These are phyloP conservation scores for Amphipyra tragopoginis DNA, from an alignment of 2,888 invertebrate genomes.

Conservation along the genomic window DNA sequence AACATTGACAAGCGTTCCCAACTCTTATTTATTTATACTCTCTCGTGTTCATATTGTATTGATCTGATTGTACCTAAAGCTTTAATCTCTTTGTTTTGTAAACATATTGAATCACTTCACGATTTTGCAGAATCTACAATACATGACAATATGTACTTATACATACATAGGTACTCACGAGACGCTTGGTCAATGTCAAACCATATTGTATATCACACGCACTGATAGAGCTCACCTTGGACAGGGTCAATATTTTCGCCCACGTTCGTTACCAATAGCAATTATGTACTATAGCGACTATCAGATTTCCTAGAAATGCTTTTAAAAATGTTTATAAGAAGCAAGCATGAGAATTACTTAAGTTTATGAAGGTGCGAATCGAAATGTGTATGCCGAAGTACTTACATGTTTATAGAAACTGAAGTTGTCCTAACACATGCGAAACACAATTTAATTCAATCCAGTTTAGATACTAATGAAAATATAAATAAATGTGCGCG, in stretches of 20 bases:
- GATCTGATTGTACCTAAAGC: background rate
- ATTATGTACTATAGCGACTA: constrained; percentile 26
- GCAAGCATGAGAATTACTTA: background rate
- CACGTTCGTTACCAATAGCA: constrained; percentile 61
- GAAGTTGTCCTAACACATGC: constrained; percentile 8
- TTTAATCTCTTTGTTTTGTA: background rate
- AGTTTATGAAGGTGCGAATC: constrained; percentile 15
- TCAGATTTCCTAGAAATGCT: constrained; percentile 22
- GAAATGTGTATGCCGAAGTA: constrained; percentile 3
- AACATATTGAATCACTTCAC: background rate
- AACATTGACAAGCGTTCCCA: too few species aligned
- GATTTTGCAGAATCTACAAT: constrained; percentile 7
- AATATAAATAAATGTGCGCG: constrained; percentile 55
- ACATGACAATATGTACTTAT: constrained; percentile 1
- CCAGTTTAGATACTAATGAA: constrained; percentile 45
- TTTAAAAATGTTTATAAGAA: constrained; percentile 15
- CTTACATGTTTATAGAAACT: constrained; percentile 22
- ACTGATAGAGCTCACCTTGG: constrained; percentile 77
- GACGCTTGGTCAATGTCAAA: constrained; percentile 62
- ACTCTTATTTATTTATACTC: too few species aligned
- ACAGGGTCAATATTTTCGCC: constrained; percentile 80
- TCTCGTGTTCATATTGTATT: too few species aligned
- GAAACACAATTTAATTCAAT: constrained; percentile 21
- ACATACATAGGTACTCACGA: constrained; percentile 35
- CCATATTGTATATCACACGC: constrained; percentile 59